Base-by-base conservation (phyloP, 2,888 invertebrate species). In the Teleogryllus oceanicus region DNA sequence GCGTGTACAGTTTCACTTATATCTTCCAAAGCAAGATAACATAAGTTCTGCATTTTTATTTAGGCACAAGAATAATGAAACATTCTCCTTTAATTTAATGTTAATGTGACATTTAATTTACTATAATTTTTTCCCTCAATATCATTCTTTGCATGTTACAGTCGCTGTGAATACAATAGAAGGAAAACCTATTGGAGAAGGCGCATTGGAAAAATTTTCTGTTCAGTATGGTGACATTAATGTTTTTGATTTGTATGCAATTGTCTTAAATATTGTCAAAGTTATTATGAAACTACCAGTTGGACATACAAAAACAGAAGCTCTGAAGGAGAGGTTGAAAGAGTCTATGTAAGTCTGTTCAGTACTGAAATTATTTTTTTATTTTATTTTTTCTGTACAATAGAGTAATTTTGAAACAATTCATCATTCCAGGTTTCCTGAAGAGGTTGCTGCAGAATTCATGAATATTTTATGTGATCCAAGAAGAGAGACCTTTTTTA, bases 391-490 rank as follows among this genome's bases (percentile, higher is more conserved):
- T 10, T 62, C 5, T n/a, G 1, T 13, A 5, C 13, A 62, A 18
- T n/a, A 62, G 13, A 18, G 4, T 12, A n/a, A 62, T 62, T 62
- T 62, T 62, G 13, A 62, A 62, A 5, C n/a, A 62, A 62, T 62
- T 37, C 37, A 37, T 37, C 37, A 62, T 18, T 62, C 10, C n/a
- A 62, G 62, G 62, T 62, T 62, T 62, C 62, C 62, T 62, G 62
- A 62, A 62, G 62, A 62, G n/a, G 62, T 62, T 62, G 62, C n/a
- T n/a, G 62, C 13, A 62, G 62, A 62, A 18, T 62, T 62, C n/a
- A 62, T 62, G 62, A 62, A 62, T 62, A 62, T 62, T n/a, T 62
- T 62, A 13, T 62, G 62, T 62, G 62, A 62, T 62, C 62, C 62
- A 62, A 62, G n/a, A 62, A 62, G 62, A n/a, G 62, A 62, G 13